These are phyloP conservation scores for Plodia interpunctella DNA, from an alignment of 1,140 invertebrate species.

Conservation along the genomic window DNA sequence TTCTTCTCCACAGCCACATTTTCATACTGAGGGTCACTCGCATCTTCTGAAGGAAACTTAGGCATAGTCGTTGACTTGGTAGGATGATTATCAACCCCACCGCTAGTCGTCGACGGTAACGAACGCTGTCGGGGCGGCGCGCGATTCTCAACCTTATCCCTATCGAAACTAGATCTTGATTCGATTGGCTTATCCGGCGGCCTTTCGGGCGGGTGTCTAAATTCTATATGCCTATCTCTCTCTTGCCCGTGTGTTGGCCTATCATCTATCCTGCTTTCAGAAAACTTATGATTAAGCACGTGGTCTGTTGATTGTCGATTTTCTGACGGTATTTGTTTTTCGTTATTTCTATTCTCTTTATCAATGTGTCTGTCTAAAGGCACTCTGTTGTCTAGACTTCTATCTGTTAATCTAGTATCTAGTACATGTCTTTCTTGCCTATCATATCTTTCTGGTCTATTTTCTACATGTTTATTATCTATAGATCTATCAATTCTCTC, in stretches of 20 bases:
- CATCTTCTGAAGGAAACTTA: conserved; percentile 62
- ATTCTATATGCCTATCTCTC: conserved; percentile 38
- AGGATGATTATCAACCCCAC: conserved; percentile 44
- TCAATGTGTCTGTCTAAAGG: conserved; percentile 10
- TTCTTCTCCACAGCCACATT: conserved; percentile 66
- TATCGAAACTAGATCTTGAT: conserved; percentile 47
- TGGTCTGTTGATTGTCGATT: conserved; percentile 15
- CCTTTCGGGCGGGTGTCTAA: conserved; percentile 45
- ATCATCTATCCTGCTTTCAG: conserved; percentile 7
- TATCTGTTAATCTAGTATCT: conserved; percentile 25
- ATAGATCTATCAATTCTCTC: not conserved
- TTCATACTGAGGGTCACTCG: conserved; percentile 65
- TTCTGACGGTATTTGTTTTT: conserved; percentile 13
- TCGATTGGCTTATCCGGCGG: conserved; percentile 47
- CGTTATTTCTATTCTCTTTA: not conserved
- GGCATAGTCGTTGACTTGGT: conserved; percentile 68
- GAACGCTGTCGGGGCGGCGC: conserved; percentile 61
- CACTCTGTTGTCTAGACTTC: conserved; percentile 5
- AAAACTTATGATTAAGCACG: not conserved
- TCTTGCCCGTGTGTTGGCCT: conserved; percentile 16
- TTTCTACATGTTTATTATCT: not conserved
- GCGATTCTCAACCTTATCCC: conserved; percentile 44
- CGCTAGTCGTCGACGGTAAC: conserved; percentile 46
- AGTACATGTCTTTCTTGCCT: conserved; percentile 19
- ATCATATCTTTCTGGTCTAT: conserved; percentile 6